Percentiles rank a stretch among this genome's conserved stretches.
phyloP scores from a whole-genome alignment of 2,113 vertebrate genomes.

The Casuarius casuarius region DNA sequence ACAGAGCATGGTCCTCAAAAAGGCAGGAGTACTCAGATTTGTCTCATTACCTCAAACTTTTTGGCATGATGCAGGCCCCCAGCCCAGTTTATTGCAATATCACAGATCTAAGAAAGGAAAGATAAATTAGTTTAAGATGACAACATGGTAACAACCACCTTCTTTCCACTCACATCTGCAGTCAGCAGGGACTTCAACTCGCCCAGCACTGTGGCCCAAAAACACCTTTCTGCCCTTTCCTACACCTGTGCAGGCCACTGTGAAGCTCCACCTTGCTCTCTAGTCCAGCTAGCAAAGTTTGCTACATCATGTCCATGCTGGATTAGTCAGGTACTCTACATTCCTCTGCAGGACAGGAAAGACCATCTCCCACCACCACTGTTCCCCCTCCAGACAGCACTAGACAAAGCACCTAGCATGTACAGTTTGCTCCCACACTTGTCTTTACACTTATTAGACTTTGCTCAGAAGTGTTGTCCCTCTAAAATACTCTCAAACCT shows the following conservation, averaged over 20 bases:
- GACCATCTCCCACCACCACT: too few species aligned
- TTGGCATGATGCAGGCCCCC: conserved; percentile 98
- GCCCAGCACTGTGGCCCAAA: neutral
- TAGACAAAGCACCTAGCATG: neutral
- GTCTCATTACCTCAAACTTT: conserved; percentile 92
- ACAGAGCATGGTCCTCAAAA: neutral
- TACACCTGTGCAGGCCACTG: neutral
- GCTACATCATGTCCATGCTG: neutral
- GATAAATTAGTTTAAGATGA: neutral
- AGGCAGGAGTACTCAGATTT: neutral
- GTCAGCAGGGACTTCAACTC: neutral
- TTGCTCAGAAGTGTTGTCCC: neutral
- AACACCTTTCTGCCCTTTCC: neutral
- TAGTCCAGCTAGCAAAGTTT: neutral
- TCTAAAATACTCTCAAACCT: neutral
- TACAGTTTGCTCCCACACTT: neutral
- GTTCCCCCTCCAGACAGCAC: neutral
- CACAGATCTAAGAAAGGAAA: conserved; percentile 87
- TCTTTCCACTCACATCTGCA: too few species aligned
- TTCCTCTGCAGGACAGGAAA: neutral
- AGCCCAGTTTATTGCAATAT: conserved; percentile 99
- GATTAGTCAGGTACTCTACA: neutral
- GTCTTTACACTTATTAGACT: neutral
- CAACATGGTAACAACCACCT: neutral
- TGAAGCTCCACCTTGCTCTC: neutral